Evolutionary conservation across 2,113 vertebrate genomes (phyloP).

Genomic region (Ochotona curzoniae): DNA sequence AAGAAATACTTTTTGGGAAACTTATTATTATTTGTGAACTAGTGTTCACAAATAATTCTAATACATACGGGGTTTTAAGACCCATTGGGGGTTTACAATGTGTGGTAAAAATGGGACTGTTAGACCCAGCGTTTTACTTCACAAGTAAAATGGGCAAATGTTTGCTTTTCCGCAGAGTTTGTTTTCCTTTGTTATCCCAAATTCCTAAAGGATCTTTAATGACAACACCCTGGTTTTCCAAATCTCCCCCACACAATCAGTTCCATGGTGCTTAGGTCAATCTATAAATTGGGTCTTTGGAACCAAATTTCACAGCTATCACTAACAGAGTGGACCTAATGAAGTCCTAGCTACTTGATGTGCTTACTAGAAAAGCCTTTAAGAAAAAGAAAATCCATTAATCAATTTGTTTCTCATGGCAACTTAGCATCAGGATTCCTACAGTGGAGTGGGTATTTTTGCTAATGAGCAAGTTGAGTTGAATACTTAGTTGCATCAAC

Average conservation of each 20-base stretch:
- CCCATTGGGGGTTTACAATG: too few relatives aligned
- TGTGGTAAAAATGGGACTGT: background rate
- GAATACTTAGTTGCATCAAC: slow-evolving; percentile 82
- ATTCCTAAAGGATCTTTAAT: slow-evolving; percentile 48
- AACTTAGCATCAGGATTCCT: slow-evolving; percentile 82
- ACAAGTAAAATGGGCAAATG: background rate
- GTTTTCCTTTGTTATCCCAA: background rate
- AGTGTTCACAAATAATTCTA: background rate
- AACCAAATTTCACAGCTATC: slow-evolving; percentile 79
- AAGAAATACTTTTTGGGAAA: background rate
- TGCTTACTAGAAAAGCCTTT: slow-evolving; percentile 80
- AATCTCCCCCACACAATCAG: slow-evolving; percentile 39
- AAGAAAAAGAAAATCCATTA: slow-evolving; percentile 82
- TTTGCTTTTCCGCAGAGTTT: slow-evolving; percentile 7
- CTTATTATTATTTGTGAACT: too few relatives aligned
- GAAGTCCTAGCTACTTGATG: slow-evolving; percentile 85
- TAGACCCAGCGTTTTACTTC: background rate
- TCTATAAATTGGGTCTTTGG: slow-evolving; percentile 73
- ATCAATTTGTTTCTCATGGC: slow-evolving; percentile 86
- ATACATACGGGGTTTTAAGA: background rate
- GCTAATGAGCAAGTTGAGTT: slow-evolving; percentile 83
- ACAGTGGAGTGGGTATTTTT: slow-evolving; percentile 70
- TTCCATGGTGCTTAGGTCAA: slow-evolving; percentile 4
- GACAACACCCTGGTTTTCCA: slow-evolving; percentile 9
- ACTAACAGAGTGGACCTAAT: slow-evolving; percentile 77